Conservation (phyloP, 2,797 vertebrate genomes). For the Taeniopygia guttata region DNA sequence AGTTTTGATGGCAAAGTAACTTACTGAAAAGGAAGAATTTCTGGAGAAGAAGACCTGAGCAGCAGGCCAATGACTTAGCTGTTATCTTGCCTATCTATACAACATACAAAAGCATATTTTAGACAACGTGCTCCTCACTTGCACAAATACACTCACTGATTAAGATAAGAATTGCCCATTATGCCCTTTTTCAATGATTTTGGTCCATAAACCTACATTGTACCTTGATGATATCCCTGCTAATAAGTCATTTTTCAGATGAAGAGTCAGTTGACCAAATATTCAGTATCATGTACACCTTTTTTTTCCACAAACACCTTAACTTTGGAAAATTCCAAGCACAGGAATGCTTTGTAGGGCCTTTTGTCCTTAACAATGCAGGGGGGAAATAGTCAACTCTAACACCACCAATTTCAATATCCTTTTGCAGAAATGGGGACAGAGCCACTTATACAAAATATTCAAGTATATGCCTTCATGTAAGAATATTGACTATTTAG, state of each 20-base stretch:
- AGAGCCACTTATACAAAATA: background rate
- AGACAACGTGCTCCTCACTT: background rate
- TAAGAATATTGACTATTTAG: background rate
- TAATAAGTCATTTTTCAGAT: background rate
- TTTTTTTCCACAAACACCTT: background rate
- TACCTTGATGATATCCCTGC: background rate
- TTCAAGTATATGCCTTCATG: background rate
- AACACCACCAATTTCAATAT: background rate
- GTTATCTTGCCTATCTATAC: background rate
- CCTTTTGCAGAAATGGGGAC: background rate
- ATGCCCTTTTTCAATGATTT: background rate
- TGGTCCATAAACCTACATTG: background rate
- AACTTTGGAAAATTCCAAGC: background rate
- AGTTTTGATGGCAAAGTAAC: background rate
- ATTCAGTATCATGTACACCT: background rate
- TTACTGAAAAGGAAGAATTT: background rate
- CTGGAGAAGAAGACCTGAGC: background rate
- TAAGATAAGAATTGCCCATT: background rate
- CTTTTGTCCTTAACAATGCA: background rate
- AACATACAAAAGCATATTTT: background rate
- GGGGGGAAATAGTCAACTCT: background rate
- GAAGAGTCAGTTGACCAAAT: background rate
- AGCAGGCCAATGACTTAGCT: background rate
- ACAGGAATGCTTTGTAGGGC: background rate
- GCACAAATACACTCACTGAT: background rate